Base-by-base conservation (phyloP, 2,888 invertebrate species). In the Microplitis manilae region DNA sequence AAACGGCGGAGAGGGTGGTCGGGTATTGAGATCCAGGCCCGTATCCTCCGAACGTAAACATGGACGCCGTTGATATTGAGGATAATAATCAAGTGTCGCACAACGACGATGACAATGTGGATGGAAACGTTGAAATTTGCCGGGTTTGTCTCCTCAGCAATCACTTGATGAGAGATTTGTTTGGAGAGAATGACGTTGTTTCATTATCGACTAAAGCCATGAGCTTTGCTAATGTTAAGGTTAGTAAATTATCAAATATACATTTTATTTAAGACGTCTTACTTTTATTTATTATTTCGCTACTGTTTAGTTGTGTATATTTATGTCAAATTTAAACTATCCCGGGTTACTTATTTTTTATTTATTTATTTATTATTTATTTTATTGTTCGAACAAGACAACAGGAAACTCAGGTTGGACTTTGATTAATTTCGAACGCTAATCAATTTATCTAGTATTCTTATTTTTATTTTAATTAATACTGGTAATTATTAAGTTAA, bases 1-100 rank as follows among this genome's bases (percentile, higher is more conserved):
- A 20, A 73, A 73, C 40, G 62, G 71, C 61, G 73, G 73, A 59
- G 73, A 59, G 59, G 50, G 59, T 65, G 73, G 59, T 73, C 67
- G 65, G 67, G 70, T 62, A 40, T 65, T 71, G 50, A 17, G n/a
- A 59, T 50, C 69, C 79, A 79, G 77, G 79, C 77, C 77, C 78
- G 79, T 79, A 75, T 38, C 64, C 82, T 82, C 82, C 79, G 86
- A 87, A 84, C 85, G 85, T 50, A 88, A 89, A 89, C 84, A 89
- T 89, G 89, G 89, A 89, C 87, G 89, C 87, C 85, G 87, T 87
- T 38, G 86, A 85, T 80, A 86, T 89, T 85, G 86, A 86, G 85
- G 84, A 86, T 83, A 83, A 86, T 79, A 85, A 82, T 77, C 81
- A 50, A 50, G 50, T 50, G 50, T 50, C 50, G 8, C 85, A 73